These are phyloP conservation scores for Limanda limanda DNA, from an alignment of 2,113 vertebrate species.

Conservation along the genomic window DNA sequence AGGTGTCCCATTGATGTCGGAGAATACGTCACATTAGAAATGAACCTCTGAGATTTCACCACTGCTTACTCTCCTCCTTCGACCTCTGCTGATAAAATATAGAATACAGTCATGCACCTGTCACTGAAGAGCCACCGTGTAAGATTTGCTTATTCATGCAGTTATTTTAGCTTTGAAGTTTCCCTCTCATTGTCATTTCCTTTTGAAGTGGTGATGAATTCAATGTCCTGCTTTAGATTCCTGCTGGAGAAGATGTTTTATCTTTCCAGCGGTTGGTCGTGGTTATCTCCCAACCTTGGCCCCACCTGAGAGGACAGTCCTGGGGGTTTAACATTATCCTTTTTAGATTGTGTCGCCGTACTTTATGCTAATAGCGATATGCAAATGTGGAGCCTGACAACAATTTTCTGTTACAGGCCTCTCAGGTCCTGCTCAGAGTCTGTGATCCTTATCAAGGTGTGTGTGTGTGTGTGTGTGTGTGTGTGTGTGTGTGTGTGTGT, in stretches of 20 bases:
- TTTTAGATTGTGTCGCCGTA: constrained; percentile 41
- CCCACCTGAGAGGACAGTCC: constrained; percentile 48
- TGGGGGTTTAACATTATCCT: constrained; percentile 33
- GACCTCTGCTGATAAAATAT: constrained; percentile 23
- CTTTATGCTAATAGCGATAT: constrained; percentile 55
- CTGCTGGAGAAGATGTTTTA: constrained; percentile 43
- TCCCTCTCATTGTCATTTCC: constrained; percentile 55
- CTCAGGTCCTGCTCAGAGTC: constrained; percentile 55
- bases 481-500: constrained; percentile 18
- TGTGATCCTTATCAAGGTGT: constrained; percentile 52
- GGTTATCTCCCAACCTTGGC: constrained; percentile 54
- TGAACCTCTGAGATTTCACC: background rate
- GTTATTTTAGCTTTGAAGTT: constrained; percentile 61
- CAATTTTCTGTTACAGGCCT: constrained; percentile 45
- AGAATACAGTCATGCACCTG: constrained; percentile 8
- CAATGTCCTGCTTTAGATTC: constrained; percentile 51
- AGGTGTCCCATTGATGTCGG: background rate
- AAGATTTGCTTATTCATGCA: constrained; percentile 53
- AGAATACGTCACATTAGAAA: background rate
- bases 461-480: constrained; percentile 18
- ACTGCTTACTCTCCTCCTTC: background rate
- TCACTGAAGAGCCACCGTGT: constrained; percentile 15
- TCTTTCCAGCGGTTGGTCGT: constrained; percentile 48
- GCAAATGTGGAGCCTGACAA: constrained; percentile 55
- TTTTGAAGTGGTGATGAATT: constrained; percentile 64